Evolutionary conservation across 2,797 vertebrate genomes (phyloP).

Genomic region (Apogon talboti): DNA sequence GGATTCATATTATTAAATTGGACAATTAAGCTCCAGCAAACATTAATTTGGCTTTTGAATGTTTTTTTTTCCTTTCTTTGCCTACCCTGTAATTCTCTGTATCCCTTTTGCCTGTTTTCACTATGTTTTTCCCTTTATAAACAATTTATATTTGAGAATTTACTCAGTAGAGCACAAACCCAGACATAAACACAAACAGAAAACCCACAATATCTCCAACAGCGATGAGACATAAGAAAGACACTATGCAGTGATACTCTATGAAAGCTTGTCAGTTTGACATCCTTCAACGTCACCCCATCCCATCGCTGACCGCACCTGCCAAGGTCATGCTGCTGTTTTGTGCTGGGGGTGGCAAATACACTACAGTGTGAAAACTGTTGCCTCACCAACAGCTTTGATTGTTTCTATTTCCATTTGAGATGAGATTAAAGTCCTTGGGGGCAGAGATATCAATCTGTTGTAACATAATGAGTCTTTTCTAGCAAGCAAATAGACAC

Average conservation of each 20-base stretch:
- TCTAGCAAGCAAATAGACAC: slow-evolving; percentile 62
- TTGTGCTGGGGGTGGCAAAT: slow-evolving; percentile 6
- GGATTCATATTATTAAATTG: slow-evolving; percentile 60
- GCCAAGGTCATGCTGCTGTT: slow-evolving; percentile 59
- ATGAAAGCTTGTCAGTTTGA: slow-evolving; percentile 44
- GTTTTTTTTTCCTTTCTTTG: neutral
- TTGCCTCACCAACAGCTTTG: slow-evolving; percentile 36
- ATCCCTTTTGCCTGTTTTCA: slow-evolving; percentile 7
- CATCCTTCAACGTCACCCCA: slow-evolving; percentile 53
- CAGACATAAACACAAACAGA: slow-evolving; percentile 6
- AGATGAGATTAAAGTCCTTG: slow-evolving; percentile 63
- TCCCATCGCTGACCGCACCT: slow-evolving; percentile 32
- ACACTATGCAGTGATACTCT: slow-evolving; percentile 17
- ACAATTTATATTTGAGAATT: slow-evolving; percentile 1
- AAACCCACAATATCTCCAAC: neutral
- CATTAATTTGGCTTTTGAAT: slow-evolving; percentile 47
- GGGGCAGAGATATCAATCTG: slow-evolving; percentile 65
- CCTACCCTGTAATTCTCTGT: neutral
- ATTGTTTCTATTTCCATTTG: slow-evolving; percentile 70
- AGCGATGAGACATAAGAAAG: slow-evolving; percentile 5
- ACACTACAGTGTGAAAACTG: slow-evolving; percentile 1
- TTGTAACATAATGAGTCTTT: slow-evolving; percentile 71
- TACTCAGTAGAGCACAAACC: slow-evolving; percentile 13
- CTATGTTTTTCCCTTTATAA: neutral
- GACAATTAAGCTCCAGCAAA: slow-evolving; percentile 71